phyloP scores from a whole-genome alignment of 2,888 invertebrate genomes.

The Fissipunctia ypsillon region DNA sequence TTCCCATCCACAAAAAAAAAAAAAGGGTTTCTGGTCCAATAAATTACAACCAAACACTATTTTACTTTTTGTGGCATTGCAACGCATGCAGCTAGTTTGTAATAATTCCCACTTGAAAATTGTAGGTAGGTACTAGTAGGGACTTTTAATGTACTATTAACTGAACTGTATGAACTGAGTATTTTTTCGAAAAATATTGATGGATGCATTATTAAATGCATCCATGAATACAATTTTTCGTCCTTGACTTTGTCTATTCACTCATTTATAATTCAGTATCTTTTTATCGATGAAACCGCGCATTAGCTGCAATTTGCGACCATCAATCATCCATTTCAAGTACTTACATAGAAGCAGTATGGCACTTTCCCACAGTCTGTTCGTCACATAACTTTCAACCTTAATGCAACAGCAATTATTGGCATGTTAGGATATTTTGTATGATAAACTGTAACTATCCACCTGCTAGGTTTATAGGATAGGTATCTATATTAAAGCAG shows the following conservation, averaged over 20 bases:
- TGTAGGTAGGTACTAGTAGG: neutral
- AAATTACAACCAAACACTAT: too few relatives aligned
- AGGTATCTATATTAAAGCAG: too few relatives aligned
- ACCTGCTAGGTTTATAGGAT: too few relatives aligned
- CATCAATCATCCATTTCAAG: conserved; percentile 9
- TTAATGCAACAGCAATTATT: neutral
- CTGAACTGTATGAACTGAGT: too few relatives aligned
- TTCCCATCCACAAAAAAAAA: too few relatives aligned
- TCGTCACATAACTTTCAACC: conserved; percentile 9
- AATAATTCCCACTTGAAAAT: neutral
- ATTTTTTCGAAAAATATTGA: too few relatives aligned
- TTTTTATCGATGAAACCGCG: conserved; percentile 10
- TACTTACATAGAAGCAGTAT: neutral
- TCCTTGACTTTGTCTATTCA: conserved; percentile 39
- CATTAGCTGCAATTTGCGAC: conserved; percentile 29
- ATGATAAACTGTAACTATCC: too few relatives aligned
- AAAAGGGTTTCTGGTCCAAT: too few relatives aligned
- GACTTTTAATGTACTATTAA: neutral
- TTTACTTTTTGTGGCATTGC: too few relatives aligned
- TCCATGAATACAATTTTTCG: neutral
- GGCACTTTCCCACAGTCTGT: neutral
- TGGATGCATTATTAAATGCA: too few relatives aligned
- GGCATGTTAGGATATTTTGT: too few relatives aligned
- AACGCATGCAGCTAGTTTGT: too few relatives aligned
- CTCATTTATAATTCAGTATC: conserved; percentile 41